Percentiles rank a stretch among this genome's conserved stretches.
Conservation (phyloP, 2,797 vertebrate species). For the Sebastes elongatus region DNA sequence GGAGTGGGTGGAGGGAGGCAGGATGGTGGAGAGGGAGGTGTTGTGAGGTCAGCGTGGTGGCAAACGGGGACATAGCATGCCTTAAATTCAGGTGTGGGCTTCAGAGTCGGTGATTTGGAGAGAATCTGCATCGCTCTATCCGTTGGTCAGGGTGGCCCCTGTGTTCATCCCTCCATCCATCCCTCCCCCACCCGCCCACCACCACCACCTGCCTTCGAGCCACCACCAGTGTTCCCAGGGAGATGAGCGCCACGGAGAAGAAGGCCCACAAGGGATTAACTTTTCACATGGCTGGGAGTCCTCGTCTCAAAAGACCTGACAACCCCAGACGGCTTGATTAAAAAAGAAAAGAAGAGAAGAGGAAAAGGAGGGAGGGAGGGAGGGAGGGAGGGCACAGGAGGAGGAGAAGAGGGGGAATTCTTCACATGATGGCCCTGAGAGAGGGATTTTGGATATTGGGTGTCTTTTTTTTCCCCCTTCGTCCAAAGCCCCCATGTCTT, state of each 20-base stretch:
- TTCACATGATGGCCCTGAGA: slow-evolving; percentile 87
- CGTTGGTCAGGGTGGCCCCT: slow-evolving; percentile 49
- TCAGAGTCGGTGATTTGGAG: slow-evolving; percentile 25
- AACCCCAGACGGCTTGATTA: slow-evolving; percentile 90
- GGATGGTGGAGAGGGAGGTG: neutral
- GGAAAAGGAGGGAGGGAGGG: slow-evolving; percentile 59
- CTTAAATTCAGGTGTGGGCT: slow-evolving; percentile 42
- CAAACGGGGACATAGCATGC: neutral
- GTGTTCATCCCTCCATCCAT: slow-evolving; percentile 64
- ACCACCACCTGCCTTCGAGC: slow-evolving; percentile 74
- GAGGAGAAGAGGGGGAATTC: slow-evolving; percentile 79
- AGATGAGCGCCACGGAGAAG: slow-evolving; percentile 84
- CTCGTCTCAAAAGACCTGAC: slow-evolving; percentile 88
- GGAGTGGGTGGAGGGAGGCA: slow-evolving; percentile 41
- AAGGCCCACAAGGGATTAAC: slow-evolving; percentile 87
- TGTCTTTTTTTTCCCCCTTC: slow-evolving; percentile 78
- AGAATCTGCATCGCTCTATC: slow-evolving; percentile 26
- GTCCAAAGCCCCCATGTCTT: slow-evolving; percentile 77
- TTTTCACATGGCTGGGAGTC: slow-evolving; percentile 91
- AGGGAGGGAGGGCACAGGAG: slow-evolving; percentile 60
- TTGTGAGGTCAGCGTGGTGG: neutral
- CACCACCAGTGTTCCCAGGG: slow-evolving; percentile 87
- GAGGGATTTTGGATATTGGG: slow-evolving; percentile 87
- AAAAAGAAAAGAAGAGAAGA: slow-evolving; percentile 85
- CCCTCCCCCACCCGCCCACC: slow-evolving; percentile 22